phyloP scores from a whole-genome alignment of 2,113 vertebrate genomes.

The Phoxinus phoxinus region DNA sequence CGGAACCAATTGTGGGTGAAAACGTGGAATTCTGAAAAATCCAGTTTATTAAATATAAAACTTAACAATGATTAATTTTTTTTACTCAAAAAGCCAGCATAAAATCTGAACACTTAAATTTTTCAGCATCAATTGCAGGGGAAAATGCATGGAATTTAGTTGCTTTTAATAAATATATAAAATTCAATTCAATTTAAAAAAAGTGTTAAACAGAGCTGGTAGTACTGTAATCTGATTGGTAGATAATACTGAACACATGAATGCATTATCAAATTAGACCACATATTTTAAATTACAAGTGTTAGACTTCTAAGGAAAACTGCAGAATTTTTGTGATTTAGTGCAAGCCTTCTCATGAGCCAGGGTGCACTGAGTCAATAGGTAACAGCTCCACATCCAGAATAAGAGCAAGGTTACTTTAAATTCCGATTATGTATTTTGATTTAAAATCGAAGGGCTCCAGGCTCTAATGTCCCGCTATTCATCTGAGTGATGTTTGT shows the following conservation, averaged over 20 bases:
- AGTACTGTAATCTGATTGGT: not conserved
- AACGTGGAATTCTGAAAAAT: not conserved
- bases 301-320: not conserved
- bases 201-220: not conserved
- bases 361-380: not conserved
- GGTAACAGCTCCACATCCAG: not conserved
- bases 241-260: not conserved
- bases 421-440: slow-evolving; percentile 28
- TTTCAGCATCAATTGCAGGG: too few species aligned
- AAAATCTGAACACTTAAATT: too few species aligned
- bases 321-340: not conserved
- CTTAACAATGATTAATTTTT: too few species aligned
- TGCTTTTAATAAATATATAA: too few species aligned
- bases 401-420: slow-evolving; percentile 23
- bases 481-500: slow-evolving; percentile 33
- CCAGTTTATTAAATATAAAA: too few species aligned
- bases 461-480: slow-evolving; percentile 11
- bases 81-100: too few species aligned
- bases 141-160: too few species aligned
- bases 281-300: not conserved
- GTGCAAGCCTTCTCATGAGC: not conserved
- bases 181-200: too few species aligned
- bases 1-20: not conserved
- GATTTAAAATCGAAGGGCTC: slow-evolving; percentile 24
- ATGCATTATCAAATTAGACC: not conserved